Evolutionary conservation across 2,888 invertebrate species (phyloP), one percentile per base, ranked within the genome.

Genomic region (Caenorhabditis sp.): DNA sequence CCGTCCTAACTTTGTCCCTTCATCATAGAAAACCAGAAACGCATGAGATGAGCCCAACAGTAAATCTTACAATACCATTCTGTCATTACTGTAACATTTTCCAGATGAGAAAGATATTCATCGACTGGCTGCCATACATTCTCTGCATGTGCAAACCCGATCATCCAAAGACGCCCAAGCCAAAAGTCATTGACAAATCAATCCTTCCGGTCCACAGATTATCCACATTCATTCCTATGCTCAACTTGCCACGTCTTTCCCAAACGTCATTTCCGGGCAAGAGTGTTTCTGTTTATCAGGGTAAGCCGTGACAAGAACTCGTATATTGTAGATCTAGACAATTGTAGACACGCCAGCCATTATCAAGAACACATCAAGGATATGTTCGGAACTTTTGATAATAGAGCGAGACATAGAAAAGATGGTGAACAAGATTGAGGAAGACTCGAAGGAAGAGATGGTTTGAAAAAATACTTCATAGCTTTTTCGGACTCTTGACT

Each of bases 151-250:
- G 71, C 17, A 72, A 78, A 50, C 80, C 83, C 1, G 70, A 82
- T 39, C 83, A 83, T 72, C 81, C 82, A 1, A 76, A 78, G 27
- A 79, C 83, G 7, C 83, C 83, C 1, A 82, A 81, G 48, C 74
- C 81, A 17, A 80, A 79, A 58, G 83, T 80, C 11, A 65, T 83
- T 13, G 72, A 77, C 39, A 81, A 78, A 39, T 73, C 83, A 11
- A 76, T 83, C 8, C 59, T 73, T 9, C 83, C 83, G 5, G 68
- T 83, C 20, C 79, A 81, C 46, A 52, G 78, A 26, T 43, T 81
- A 0, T 81, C 81, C 0, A 81, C 80, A 9, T 59, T 75, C 11
- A 75, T 83, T 13, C 83, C 83, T 13, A 73, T 83, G 80, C 32
- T 83, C 7, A 72, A 74, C 30, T 22, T 76, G n/a, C 70, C 70